These are phyloP conservation scores for Bugula neritina DNA, from an alignment of 2,888 invertebrate genomes.

Conservation along the genomic window DNA sequence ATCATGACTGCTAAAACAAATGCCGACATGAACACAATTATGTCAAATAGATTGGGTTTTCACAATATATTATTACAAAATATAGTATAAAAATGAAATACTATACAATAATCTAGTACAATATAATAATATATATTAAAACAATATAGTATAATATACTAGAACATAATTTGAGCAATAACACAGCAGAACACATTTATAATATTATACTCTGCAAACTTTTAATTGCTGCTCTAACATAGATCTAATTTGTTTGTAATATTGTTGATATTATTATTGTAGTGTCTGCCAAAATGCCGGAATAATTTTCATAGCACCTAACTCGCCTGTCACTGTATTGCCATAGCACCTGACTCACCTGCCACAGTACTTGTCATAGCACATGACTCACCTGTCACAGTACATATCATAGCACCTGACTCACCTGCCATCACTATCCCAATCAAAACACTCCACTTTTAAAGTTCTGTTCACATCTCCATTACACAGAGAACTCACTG, in stretches of 20 bases:
- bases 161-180: too few species aligned
- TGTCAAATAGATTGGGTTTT: too few species aligned
- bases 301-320: background rate
- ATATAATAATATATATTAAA: too few species aligned
- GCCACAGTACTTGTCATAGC: background rate
- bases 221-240: too few species aligned
- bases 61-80: too few species aligned
- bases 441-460: conserved; percentile 57
- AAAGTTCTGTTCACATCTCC: conserved; percentile 57
- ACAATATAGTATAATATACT: too few species aligned
- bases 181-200: too few species aligned
- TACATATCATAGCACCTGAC: conserved; percentile 29
- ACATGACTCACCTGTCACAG: background rate
- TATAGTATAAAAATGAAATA: too few species aligned
- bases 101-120: too few species aligned
- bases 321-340: background rate
- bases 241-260: too few species aligned
- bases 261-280: too few species aligned
- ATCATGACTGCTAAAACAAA: conserved; percentile 43
- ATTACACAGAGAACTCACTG: conserved; percentile 56
- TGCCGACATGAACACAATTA: conserved; percentile 21
- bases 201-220: too few species aligned
- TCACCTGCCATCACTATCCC: conserved; percentile 56
- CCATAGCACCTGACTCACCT: background rate
- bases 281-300: background rate